Evolutionary conservation across 2,888 invertebrate species (phyloP), one percentile per base, ranked within the genome.

Genomic region (Thyatira batis): DNA sequence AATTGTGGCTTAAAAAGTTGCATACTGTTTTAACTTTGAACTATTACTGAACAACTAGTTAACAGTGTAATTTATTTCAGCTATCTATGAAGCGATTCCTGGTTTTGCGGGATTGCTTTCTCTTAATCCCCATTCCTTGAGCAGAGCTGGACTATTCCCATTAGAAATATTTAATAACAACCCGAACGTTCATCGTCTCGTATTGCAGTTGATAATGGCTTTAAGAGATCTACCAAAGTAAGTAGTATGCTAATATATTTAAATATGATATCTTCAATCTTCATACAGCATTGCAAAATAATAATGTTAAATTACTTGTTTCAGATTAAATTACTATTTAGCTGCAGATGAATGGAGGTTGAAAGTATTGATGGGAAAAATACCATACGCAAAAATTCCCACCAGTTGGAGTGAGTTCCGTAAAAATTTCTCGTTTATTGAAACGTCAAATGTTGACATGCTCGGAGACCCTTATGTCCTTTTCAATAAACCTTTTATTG

Each of bases 331-430:
- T 57, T 94, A 91, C 73, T 93, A 93, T 70, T 76, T 93, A 61
- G 87, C 92, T 27, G 93, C 89, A 10, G 94, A 94, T 58, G 89
- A 89, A 70, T 94, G 93, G 93, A 84, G 94, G 55, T 69, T 93
- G 44, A 85, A 92, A 66, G 80, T 89, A 51, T 69, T 92, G 53
- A 84, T 71, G 76, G 87, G 87, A 51, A 75, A 78, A 61, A 83
- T 84, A 60, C 80, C 86, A 25, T 75, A 82, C 44, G 60, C 84
- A 11, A 78, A 85, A 64, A 78, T 82, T 52, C 79, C 76, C 8
- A 78, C 60, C 27, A 93, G 93, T 82, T 93, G 93, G 93, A 84
- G 86, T 50, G 85, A 91, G 55, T 89, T 92, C 73, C 87, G 91
- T 53, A 82, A 76, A 72, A 85, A 88, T 65, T 89, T 93, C 62